phyloP scores from a whole-genome alignment of 2,888 invertebrate species.

The Chloroclysta siterata region DNA sequence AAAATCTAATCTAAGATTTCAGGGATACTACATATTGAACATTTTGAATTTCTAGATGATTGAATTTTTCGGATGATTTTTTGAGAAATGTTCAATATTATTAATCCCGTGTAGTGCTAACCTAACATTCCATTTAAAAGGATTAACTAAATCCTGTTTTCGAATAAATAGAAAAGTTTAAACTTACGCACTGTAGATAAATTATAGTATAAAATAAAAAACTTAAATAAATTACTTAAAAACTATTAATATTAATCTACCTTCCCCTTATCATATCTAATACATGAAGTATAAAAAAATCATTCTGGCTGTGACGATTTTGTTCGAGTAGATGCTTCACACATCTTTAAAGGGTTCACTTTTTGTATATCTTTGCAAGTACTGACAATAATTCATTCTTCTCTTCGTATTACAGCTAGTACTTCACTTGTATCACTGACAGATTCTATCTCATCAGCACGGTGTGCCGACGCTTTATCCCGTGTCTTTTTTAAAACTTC shows the following conservation, averaged over 20 bases:
- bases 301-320: slow-evolving; percentile 83
- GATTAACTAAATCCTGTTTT: slow-evolving; percentile 67
- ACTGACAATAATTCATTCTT: slow-evolving; percentile 67
- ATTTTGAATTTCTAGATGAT: slow-evolving; percentile 4
- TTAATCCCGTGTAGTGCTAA: slow-evolving; percentile 68
- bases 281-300: slow-evolving; percentile 77
- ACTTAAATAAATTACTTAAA: slow-evolving; percentile 63
- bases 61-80: background rate
- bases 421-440: slow-evolving; percentile 20
- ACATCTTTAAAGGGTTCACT: slow-evolving; percentile 51
- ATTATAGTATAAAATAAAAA: slow-evolving; percentile 73
- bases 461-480: slow-evolving; percentile 34
- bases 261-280: slow-evolving; percentile 79
- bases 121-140: slow-evolving; percentile 77
- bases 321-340: slow-evolving; percentile 71
- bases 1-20: slow-evolving; percentile 78
- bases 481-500: slow-evolving; percentile 62
- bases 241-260: slow-evolving; percentile 65
- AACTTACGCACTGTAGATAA: slow-evolving; percentile 83
- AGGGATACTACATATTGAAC: slow-evolving; percentile 49
- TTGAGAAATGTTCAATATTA: slow-evolving; percentile 44
- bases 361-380: slow-evolving; percentile 55
- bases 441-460: slow-evolving; percentile 1
- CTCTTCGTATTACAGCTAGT: slow-evolving; percentile 40
- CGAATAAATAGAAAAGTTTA: slow-evolving; percentile 76